phyloP scores from a whole-genome alignment of 2,113 vertebrate genomes.

The Ibidorhyncha struthersii region DNA sequence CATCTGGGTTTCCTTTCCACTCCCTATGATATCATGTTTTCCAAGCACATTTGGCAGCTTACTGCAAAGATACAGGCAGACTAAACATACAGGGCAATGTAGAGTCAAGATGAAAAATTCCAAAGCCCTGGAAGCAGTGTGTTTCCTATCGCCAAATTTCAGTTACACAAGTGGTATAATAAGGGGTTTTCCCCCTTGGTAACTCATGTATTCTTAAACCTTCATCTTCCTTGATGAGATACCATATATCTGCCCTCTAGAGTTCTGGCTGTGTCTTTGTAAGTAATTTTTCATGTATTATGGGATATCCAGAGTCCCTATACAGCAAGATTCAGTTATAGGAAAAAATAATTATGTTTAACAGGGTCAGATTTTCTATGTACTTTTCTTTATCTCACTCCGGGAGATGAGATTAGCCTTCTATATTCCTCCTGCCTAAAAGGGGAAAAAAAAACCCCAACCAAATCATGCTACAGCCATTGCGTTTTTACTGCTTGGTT shows the following conservation, averaged over 20 bases:
- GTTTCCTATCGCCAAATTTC: background rate
- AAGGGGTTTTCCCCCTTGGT: background rate
- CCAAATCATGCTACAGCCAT: background rate
- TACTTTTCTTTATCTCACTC: background rate
- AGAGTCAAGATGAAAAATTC: constrained; percentile 46
- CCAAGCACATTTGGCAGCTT: constrained; percentile 57
- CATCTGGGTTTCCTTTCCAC: constrained; percentile 67
- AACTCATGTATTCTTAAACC: background rate
- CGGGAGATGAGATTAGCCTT: background rate
- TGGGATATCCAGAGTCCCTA: background rate
- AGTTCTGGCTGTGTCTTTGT: background rate
- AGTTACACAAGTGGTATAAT: background rate
- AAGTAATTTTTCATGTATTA: background rate
- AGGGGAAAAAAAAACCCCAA: background rate
- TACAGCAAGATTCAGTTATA: background rate
- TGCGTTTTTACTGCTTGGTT: background rate
- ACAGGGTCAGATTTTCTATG: background rate
- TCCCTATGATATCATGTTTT: constrained; percentile 66
- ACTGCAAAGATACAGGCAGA: constrained; percentile 52
- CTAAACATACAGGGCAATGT: constrained; percentile 33
- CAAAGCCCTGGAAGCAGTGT: background rate
- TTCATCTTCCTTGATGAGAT: background rate
- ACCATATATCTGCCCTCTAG: background rate
- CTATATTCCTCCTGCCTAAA: background rate
- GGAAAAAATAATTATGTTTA: background rate